Evolutionary conservation across 2,797 vertebrate genomes (phyloP).

Genomic region (Muscicapa comitata): DNA sequence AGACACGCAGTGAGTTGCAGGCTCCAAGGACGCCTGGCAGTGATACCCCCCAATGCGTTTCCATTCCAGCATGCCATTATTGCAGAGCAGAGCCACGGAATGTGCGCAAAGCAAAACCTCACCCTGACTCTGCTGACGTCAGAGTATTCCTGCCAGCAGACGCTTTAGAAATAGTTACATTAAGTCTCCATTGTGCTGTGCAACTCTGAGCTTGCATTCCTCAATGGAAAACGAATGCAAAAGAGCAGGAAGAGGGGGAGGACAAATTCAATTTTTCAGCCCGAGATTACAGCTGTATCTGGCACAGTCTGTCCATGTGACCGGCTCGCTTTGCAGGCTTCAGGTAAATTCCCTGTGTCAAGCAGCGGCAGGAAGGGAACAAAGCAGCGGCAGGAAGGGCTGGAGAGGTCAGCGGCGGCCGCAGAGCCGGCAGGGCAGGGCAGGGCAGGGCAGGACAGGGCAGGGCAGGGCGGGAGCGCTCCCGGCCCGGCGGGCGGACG

Average conservation of each 20-base stretch:
- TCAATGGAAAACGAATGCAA: background rate
- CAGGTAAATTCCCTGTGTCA: background rate
- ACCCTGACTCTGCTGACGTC: background rate
- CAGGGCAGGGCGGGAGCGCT: background rate
- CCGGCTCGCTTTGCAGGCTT: background rate
- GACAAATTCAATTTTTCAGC: background rate
- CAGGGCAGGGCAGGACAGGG: background rate
- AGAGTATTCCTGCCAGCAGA: background rate
- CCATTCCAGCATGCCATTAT: background rate
- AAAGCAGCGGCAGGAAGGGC: background rate
- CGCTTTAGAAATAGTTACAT: background rate
- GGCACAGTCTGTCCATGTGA: background rate
- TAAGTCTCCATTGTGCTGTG: background rate
- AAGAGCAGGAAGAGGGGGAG: background rate
- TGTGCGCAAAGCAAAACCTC: background rate
- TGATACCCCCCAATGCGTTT: background rate
- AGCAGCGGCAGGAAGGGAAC: background rate
- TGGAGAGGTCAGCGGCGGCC: background rate
- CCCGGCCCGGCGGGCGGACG: no score
- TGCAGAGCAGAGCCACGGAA: background rate
- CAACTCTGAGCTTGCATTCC: background rate
- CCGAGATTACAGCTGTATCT: rapidly evolving
- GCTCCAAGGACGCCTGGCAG: background rate
- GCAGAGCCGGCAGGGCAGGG: background rate
- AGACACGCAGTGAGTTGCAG: rapidly evolving